Base-by-base conservation (phyloP, 2,888 invertebrate species). In the Podotricha telesiphe region DNA sequence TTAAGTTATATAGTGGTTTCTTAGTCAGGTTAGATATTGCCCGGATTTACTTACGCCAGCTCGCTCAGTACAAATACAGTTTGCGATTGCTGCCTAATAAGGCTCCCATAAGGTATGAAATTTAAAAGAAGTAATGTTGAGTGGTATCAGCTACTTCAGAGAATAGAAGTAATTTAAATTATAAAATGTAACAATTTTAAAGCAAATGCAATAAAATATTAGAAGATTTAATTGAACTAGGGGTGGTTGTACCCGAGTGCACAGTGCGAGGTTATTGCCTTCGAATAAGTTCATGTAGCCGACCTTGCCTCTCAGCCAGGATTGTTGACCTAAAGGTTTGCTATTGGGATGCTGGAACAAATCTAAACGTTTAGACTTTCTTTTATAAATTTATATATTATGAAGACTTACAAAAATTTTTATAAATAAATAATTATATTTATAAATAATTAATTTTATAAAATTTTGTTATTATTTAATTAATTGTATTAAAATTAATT, bases 231-330 rank as follows among this genome's bases (percentile, higher is more conserved):
- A 56, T 56, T 42, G 20, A 20, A 15, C 20, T 15, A 20, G n/a
- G 58, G 58, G 58, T 58, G 58, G 40, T 20, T 42, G 58, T 19
- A 15, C 58, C n/a, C 15, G 19, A 42, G 40, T 58, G 58, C 34
- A 56, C 20, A 8, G 58, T 4, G 42, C 20, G 15, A 58, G 58
- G 58, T 40, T 1, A 15, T 20, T 20, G 58, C 40, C 56, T 20
- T 13, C n/a, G n/a, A n/a, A 7, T 19, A 7, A 50, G 48, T 50
- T 50, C 50, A 13, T 5, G n/a, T 8, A 11, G 20, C 20, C 58
- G 42, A n/a, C 40, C 58, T 42, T 58, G 40, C n/a, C 45, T 28
- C 28, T 3, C 7, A 11, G 50, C 13, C 4, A 58, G 20, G 58
- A 58, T 40, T 20, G 58, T 42, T n/a, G 58, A 58, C 40, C 58